Conservation (phyloP, 2,888 invertebrate genomes). For the Spialia ferax region DNA sequence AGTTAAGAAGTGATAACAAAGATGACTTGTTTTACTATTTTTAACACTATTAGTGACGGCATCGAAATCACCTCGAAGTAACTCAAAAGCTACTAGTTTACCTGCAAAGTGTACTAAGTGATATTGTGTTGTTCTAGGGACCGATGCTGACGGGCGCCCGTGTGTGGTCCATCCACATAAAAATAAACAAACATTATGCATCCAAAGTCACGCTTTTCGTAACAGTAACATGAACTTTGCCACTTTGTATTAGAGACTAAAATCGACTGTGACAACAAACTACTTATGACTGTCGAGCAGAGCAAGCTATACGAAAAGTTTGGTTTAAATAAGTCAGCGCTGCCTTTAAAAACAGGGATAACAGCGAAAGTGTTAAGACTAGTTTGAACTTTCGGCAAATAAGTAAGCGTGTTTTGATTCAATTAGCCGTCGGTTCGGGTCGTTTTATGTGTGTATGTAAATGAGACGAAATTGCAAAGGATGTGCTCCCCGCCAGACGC, state of each 20-base stretch:
- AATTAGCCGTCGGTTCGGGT: constrained; percentile 47
- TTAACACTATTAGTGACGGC: constrained; percentile 1
- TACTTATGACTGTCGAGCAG: constrained; percentile 38
- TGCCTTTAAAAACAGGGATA: constrained; percentile 71
- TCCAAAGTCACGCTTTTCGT: constrained; percentile 46
- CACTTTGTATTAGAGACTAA: constrained; percentile 46
- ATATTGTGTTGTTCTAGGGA: constrained; percentile 81
- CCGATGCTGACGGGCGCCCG: constrained; percentile 77
- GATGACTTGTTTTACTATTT: background rate
- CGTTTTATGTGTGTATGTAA: constrained; percentile 67
- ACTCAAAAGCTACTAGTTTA: constrained; percentile 77
- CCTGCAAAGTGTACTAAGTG: constrained; percentile 84
- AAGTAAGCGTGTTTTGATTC: constrained; percentile 59
- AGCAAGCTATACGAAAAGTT: constrained; percentile 35
- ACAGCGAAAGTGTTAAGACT: constrained; percentile 81
- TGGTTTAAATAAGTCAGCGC: constrained; percentile 70
- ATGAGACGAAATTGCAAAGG: constrained; percentile 72
- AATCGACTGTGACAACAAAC: constrained; percentile 40
- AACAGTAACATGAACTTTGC: constrained; percentile 56
- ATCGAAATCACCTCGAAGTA: constrained; percentile 52
- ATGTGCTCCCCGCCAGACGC: constrained; percentile 68
- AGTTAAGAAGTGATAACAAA: background rate
- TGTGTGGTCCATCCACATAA: constrained; percentile 77
- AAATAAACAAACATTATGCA: constrained; percentile 49
- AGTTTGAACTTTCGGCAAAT: constrained; percentile 68